Evolutionary conservation across 1,140 invertebrate species (phyloP), one percentile per base, ranked within the genome.

Genomic region (Calliphora vicina): DNA sequence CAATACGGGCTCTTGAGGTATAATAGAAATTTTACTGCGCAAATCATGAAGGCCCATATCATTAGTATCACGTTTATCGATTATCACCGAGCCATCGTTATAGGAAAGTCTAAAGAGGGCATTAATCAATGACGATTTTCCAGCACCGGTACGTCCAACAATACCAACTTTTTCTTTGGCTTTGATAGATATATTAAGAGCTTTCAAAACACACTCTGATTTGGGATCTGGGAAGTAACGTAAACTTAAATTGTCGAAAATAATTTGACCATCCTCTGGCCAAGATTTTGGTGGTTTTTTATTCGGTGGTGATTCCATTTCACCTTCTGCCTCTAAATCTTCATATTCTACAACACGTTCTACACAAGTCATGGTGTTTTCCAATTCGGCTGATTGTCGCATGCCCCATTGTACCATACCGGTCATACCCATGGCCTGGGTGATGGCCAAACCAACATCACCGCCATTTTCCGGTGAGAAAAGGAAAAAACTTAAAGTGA

Each of bases 81-180:
- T 95, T 45, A 93, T 89, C 27, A 97, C 95, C 1, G 93, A 91
- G 4, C 95, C 96, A 72, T 94, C 93, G 4, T 95, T 93, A 85
- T 94, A 94, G 12, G 94, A 93, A 71, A 97, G 86, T 67, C 96
- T 94, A 87, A 94, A 96, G 0, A 98, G 88, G 0, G 96, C 95
- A 27, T 95, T 92, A 82, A 97, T 96, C 3, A 98, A 89, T 0
- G 97, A 98, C 0, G 96, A 97, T 91, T 99, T 99, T n/a, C 97
- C 97, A 35, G 97, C 97, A 10, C 97, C 97, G 12, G 96, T 97
- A 87, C 96, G 92, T 29, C 97, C 97, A 23, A 97, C 96, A 72
- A 97, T 95, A 23, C 93, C 93, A 20, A 93, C 88, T 91, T 96
- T 96, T 88, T 95, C 94, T 81, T 90, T 91, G 0, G 93, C 88